Base-by-base conservation (phyloP, 2,113 vertebrate species). In the Syrmaticus mikado region DNA sequence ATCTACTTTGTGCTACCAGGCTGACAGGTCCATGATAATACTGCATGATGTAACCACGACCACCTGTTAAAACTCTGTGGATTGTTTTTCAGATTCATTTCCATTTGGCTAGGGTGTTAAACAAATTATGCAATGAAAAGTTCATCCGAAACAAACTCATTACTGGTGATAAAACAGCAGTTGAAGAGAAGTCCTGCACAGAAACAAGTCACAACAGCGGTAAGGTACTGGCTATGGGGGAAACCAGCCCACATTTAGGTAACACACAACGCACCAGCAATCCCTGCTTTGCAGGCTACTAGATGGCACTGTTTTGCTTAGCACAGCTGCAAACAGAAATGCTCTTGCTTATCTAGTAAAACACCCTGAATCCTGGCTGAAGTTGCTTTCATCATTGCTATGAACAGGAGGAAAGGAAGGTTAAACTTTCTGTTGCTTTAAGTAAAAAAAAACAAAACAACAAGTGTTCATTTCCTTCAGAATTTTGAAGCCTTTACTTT, bases 221-320 rank as follows among this genome's bases (percentile, higher is more conserved):
- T 5, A 25, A 67, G 40, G 21, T 45, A 5, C 8, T 20, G 66
- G 48, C 6, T 28, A 20, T 6, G 5, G 32, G 73, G 60, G 38
- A 61, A 71, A 1, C 36, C n/a, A 77, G 27, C 28, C 27, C 34
- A 21, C 6, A 0, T 11, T 7, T 5, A n/a, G 79, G 9, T 45
- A 32, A 58, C 66, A 48, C 30, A 38, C 43, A 48, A 5, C 1
- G 61, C 27, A 6, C 10, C 8, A 71, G 71, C 52, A 67, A 9
- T 21, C 1, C 0, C 40, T 18, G 12, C 28, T 72, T 46, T 0
- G 0, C 30, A 70, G 85, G 28, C 10, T 14, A 92, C 93, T 96
- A 92, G 85, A 68, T 74, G 89, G 89, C 87, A 82, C 74, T 87
- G 27, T 78, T 81, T 60, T 90, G 74, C 87, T 48, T 32, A 75